Evolutionary conservation across 2,797 vertebrate species (phyloP).

Genomic region (Neosilurus mollespiculum): DNA sequence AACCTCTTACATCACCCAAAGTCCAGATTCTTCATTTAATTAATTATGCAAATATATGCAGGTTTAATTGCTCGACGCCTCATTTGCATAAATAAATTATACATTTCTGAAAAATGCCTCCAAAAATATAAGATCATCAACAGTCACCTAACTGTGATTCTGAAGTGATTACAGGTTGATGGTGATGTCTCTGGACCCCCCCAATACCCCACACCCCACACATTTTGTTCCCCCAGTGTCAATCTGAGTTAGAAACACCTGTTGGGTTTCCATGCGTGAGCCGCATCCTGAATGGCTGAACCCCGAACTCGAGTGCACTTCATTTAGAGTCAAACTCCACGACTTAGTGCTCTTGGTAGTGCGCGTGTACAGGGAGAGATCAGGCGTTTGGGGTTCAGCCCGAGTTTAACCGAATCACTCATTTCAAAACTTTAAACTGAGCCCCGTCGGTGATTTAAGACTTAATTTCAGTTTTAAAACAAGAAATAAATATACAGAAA

Average conservation of each 20-base stretch:
- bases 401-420: background rate
- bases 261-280: slow-evolving; percentile 1
- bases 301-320: background rate
- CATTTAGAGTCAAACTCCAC: too few species aligned
- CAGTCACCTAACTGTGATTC: background rate
- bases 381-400: background rate
- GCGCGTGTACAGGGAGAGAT: background rate
- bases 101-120: background rate
- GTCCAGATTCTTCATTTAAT: too few species aligned
- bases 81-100: background rate
- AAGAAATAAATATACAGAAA: background rate
- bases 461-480: background rate
- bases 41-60: too few species aligned
- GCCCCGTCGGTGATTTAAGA: background rate
- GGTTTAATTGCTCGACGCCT: background rate
- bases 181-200: too few species aligned
- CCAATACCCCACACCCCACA: too few species aligned
- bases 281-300: background rate
- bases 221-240: background rate
- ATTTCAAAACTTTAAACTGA: background rate
- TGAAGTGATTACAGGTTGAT: too few species aligned
- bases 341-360: background rate
- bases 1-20: background rate
- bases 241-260: slow-evolving; percentile 21
- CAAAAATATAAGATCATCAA: background rate